Evolutionary conservation across 2,797 vertebrate species (phyloP), one percentile per base, ranked within the genome.

Genomic region (Myotis findleyi): DNA sequence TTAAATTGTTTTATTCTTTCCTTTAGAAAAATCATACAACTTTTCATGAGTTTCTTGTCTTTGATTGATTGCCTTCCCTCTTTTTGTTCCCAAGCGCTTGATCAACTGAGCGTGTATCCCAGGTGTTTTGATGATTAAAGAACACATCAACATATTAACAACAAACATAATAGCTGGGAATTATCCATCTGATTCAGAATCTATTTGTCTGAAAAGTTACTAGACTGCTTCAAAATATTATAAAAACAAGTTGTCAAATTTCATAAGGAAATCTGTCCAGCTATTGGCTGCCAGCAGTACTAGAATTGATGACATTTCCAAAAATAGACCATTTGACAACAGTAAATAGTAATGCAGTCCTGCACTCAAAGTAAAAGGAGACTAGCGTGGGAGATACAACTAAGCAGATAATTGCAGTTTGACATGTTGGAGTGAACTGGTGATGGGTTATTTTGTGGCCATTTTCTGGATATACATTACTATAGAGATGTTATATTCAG

Each of bases 191-290:
- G 53, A 81, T 44, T 21, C 17, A 57, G 17, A 93, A 86, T 85
- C 5, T 27, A 23, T 55, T 20, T 51, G 6, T 73, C 6, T 83
- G 64, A 88, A 71, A 73, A 93, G 13, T 81, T 92, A 55, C 10
- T 80, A 5, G 3, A 44, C 14, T 93, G 3, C 3, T 87, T 6
- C 16, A 92, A 88, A 86, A 82, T 94, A 57, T 90, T 36, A 36
- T 5, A 6, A 75, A 53, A 94, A 66, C 53, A 88, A 85, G 53
- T 71, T 53, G 69, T 83, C 93, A 75, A 80, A 75, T 87, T 79
- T 20, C 2, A 10, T 68, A 55, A 72, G 13, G 17, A 30, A 85
- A 89, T 92, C 8, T 86, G 49, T 41, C 36, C 49, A 92, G 72
- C 18, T 68, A 49, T 76, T 77, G 95, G 55, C 27, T 77, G 30